phyloP scores from a whole-genome alignment of 2,797 vertebrate species.

The Tauraco hartlaubi region DNA sequence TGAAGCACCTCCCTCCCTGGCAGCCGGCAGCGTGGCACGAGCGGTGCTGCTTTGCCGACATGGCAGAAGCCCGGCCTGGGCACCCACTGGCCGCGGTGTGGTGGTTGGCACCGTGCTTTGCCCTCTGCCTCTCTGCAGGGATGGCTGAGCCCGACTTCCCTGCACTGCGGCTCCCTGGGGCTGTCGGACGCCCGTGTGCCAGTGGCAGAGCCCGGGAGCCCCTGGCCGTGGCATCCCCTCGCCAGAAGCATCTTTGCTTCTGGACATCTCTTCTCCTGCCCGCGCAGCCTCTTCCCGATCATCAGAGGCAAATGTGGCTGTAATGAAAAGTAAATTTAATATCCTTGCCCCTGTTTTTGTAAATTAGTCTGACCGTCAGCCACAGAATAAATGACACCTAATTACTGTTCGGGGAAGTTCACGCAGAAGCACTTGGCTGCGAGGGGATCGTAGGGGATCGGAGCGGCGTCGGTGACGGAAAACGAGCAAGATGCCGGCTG shows the following conservation, averaged over 20 bases:
- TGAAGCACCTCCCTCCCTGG: no score
- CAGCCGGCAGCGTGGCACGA: no score
- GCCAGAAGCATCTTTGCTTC: not conserved
- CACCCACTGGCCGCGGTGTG: no score
- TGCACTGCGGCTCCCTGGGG: no score
- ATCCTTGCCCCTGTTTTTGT: slow-evolving; percentile 2
- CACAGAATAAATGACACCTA: slow-evolving; percentile 20
- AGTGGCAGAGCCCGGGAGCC: rapidly evolving
- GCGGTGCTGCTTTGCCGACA: no score
- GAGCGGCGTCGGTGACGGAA: not conserved
- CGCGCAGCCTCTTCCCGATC: not conserved
- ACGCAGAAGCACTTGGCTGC: not conserved
- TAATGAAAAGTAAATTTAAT: not conserved
- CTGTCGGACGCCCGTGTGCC: rapidly evolving
- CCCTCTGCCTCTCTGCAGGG: no score
- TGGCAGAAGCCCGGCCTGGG: no score
- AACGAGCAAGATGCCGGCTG: slow-evolving; percentile 43
- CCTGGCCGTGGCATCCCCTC: rapidly evolving
- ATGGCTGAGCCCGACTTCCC: no score
- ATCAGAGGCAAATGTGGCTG: not conserved
- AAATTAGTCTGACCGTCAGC: not conserved
- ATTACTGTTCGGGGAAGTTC: slow-evolving; percentile 22
- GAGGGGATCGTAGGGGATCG: slow-evolving; percentile 22
- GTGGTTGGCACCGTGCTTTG: no score
- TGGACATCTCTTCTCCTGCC: not conserved